These are phyloP conservation scores for Dufourea novaeangliae DNA, from an alignment of 1,140 invertebrate genomes.

Conservation along the genomic window DNA sequence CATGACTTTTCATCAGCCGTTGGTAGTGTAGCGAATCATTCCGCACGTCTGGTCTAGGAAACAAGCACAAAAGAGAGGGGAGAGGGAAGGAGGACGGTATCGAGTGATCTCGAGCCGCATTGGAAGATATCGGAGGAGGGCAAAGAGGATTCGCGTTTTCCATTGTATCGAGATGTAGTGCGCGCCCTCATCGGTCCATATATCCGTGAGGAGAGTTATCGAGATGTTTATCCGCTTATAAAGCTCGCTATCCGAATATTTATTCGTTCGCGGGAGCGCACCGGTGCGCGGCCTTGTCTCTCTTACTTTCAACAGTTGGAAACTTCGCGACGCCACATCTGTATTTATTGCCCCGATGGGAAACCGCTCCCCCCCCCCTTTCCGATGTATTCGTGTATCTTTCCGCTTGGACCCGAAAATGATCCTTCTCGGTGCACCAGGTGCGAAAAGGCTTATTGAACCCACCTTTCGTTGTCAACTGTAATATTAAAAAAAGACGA, in stretches of 20 bases:
- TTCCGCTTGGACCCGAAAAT: neutral
- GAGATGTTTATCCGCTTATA: conserved; percentile 72
- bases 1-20: conserved; percentile 39
- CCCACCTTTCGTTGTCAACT: too few species aligned
- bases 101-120: conserved; percentile 33
- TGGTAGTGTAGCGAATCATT: conserved; percentile 22
- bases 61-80: conserved; percentile 33
- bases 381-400: neutral
- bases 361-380: too few species aligned
- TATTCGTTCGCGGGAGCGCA: conserved; percentile 62
- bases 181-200: conserved; percentile 12
- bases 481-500: too few species aligned
- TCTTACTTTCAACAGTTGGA: conserved; percentile 42
- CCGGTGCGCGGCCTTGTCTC: conserved; percentile 22
- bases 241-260: conserved; percentile 67
- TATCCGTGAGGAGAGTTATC: conserved; percentile 62
- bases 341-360: conserved; percentile 40
- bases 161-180: conserved; percentile 44
- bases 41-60: conserved; percentile 26
- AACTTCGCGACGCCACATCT: conserved; percentile 29
- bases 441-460: neutral
- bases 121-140: conserved; percentile 34
- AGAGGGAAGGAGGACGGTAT: too few species aligned
- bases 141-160: conserved; percentile 50
- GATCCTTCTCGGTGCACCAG: neutral